phyloP scores from a whole-genome alignment of 1,140 invertebrate species.

The Microvelia longipes region DNA sequence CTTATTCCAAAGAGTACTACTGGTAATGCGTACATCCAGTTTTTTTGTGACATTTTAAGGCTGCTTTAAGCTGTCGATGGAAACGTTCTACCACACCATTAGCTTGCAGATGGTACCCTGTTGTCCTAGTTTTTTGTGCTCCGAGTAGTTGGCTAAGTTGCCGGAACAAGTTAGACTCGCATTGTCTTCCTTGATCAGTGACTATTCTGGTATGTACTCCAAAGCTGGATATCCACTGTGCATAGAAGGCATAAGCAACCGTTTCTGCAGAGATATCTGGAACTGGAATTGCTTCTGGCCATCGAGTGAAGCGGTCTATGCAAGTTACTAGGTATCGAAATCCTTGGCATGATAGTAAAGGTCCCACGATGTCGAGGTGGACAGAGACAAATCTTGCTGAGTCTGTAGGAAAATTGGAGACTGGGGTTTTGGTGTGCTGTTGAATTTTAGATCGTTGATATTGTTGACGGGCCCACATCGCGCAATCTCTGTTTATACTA shows the following conservation, averaged over 20 bases:
- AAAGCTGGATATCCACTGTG: background rate
- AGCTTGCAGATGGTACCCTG: conserved; percentile 26
- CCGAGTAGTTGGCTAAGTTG: conserved; percentile 20
- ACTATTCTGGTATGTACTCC: background rate
- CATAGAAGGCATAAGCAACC: background rate
- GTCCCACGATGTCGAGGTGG: background rate
- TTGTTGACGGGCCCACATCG: background rate
- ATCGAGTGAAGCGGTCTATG: background rate
- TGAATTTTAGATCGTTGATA: background rate
- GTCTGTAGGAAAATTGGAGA: background rate
- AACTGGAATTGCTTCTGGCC: background rate
- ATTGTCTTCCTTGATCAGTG: conserved; percentile 25
- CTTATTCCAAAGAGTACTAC: background rate
- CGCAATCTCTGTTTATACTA: background rate
- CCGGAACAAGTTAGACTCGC: conserved; percentile 19
- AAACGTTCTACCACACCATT: conserved; percentile 28
- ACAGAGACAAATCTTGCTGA: background rate
- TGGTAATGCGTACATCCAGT: background rate
- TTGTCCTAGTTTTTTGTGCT: conserved; percentile 21
- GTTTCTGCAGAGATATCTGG: background rate
- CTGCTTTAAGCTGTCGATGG: conserved; percentile 15
- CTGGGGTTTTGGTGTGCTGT: background rate
- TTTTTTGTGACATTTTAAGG: background rate
- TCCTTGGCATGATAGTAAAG: background rate
- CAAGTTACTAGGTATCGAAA: background rate